These are phyloP conservation scores for Synergus gifuensis DNA, from an alignment of 2,888 invertebrate species.

Conservation along the genomic window DNA sequence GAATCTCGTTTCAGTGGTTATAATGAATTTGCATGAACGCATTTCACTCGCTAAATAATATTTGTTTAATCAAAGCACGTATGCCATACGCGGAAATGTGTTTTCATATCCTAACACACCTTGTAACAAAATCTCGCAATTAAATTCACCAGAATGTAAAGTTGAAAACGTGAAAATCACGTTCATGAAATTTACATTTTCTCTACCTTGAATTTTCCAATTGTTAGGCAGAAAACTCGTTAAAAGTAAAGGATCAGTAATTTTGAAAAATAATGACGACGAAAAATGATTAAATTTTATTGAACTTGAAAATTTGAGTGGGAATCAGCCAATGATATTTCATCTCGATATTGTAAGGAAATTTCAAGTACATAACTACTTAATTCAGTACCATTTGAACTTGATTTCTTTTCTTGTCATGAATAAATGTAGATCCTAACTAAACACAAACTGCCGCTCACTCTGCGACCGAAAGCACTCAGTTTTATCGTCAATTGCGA, in stretches of 20 bases:
- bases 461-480: conserved; percentile 23
- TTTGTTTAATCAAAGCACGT: conserved; percentile 33
- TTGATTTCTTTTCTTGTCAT: conserved; percentile 5
- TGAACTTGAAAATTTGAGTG: too few relatives aligned
- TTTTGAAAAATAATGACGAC: neutral
- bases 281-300: too few relatives aligned
- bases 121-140: conserved; percentile 13
- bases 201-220: neutral
- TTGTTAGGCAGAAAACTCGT: neutral
- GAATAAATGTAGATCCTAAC: conserved; percentile 35
- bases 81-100: conserved; percentile 32
- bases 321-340: neutral
- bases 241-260: conserved; percentile 1
- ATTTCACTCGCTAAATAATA: conserved; percentile 4
- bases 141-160: conserved; percentile 41
- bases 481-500: conserved; percentile 27
- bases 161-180: conserved; percentile 39
- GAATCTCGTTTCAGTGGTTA: conserved; percentile 1
- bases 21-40: conserved; percentile 26
- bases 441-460: conserved; percentile 26
- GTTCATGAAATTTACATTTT: conserved; percentile 34
- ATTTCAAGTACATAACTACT: neutral
- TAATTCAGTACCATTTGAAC: conserved; percentile 15
- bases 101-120: conserved; percentile 34
- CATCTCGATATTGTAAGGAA: conserved; percentile 33